Base-by-base conservation (phyloP, 2,113 vertebrate species). In the Sterrhoptilus dennistouni region DNA sequence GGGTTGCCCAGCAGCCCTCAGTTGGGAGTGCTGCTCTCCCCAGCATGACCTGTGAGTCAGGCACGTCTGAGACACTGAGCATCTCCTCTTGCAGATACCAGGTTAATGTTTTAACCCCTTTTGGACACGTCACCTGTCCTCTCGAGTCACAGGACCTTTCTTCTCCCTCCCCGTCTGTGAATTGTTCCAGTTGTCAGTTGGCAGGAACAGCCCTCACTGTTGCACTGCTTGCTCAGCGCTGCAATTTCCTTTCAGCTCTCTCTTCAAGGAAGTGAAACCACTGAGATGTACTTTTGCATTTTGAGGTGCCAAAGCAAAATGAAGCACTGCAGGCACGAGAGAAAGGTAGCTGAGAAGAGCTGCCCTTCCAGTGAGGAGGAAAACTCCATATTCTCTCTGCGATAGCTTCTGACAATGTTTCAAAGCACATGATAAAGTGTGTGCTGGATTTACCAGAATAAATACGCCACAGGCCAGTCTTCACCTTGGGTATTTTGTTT, bases 251-350 rank as follows among this genome's bases (percentile, higher is more conserved):
- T 80, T 92, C 38, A 12, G 61, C 66, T 49, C 93, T 80, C 66
- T 93, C 42, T 95, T 95, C 20, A 8, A 85, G 96, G 97, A 98
- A 97, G 92, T 97, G 96, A 94, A 98, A 98, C 93, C 88, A 29
- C 82, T n/a, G 27, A 1, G 13, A 90, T 52, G 14, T 40, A 33
- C 68, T 81, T 94, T 95, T 89, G 61, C 72, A 11, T 94, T 93
- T 70, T 81, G 87, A 96, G 83, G 31, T 93, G 80, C 89, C 82
- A 74, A 53, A 86, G 85, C 75, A 84, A 91, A 93, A 92, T 90
- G 64, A 60, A 76, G 72, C 24, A 7, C 45, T 61, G 53, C 57
- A 57, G 69, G 79, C 96, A 79, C 74, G 60, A 87, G 60, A 72
- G 52, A 81, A 94, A 86, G 83, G 76, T 69, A 79, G 61, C 86